phyloP scores from a whole-genome alignment of 1,140 invertebrate species.

The Drosophila tani region DNA sequence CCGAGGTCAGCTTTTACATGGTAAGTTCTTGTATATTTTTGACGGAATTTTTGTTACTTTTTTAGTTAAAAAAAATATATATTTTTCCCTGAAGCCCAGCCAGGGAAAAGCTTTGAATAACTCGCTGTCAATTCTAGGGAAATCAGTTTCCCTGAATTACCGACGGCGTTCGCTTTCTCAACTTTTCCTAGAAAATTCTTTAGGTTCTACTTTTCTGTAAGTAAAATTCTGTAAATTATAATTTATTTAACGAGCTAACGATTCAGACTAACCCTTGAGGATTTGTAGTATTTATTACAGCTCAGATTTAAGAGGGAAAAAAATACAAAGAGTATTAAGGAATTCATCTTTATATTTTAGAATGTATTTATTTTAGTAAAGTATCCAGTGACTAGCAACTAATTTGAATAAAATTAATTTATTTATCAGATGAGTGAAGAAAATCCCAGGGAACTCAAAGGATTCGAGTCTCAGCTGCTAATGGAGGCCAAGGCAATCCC shows the following conservation, averaged over 20 bases:
- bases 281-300: background rate
- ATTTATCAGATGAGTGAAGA: too few species aligned
- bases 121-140: background rate
- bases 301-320: background rate
- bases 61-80: too few species aligned
- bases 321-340: background rate
- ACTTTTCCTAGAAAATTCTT: background rate
- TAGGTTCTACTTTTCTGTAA: background rate
- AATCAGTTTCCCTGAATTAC: background rate
- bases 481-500: slow-evolving; percentile 7
- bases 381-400: too few species aligned
- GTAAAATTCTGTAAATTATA: background rate
- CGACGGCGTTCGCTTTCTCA: background rate
- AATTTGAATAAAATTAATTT: background rate
- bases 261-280: too few species aligned
- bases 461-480: background rate
- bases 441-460: background rate
- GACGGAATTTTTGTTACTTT: too few species aligned
- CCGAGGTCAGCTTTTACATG: too few species aligned
- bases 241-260: background rate
- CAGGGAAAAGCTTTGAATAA: background rate
- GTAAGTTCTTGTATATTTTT: too few species aligned
- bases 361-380: too few species aligned
- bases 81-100: too few species aligned
- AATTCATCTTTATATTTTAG: too few species aligned